phyloP scores from a whole-genome alignment of 2,113 vertebrate genomes.

The Carlito syrichta region DNA sequence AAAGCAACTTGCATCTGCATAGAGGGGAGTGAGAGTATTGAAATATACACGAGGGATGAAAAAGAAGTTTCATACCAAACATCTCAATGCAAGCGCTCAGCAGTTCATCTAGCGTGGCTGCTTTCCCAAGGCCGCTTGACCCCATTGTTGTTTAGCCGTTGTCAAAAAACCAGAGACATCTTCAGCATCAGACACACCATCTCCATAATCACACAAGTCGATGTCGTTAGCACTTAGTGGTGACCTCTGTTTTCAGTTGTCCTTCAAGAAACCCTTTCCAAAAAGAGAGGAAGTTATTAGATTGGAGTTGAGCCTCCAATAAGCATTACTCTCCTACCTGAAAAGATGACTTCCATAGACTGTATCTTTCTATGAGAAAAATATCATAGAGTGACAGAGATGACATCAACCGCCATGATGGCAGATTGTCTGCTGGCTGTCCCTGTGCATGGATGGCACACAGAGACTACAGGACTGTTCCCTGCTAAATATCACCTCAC shows the following conservation, averaged over 20 bases:
- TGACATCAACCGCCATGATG: background rate
- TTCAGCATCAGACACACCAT: slow-evolving; percentile 72
- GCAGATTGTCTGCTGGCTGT: background rate
- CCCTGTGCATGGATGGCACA: background rate
- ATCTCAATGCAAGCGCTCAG: slow-evolving; percentile 91
- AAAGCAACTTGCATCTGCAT: background rate
- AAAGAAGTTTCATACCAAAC: slow-evolving; percentile 86
- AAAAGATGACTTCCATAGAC: background rate
- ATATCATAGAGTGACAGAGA: background rate
- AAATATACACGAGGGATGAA: background rate
- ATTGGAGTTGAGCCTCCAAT: background rate
- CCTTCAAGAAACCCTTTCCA: slow-evolving; percentile 65
- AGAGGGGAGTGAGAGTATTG: background rate
- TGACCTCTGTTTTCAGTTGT: slow-evolving; percentile 62
- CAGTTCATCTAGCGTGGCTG: slow-evolving; percentile 92
- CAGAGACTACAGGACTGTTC: background rate
- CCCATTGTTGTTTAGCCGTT: slow-evolving; percentile 87
- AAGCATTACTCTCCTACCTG: background rate
- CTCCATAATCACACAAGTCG: slow-evolving; percentile 51
- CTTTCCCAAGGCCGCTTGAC: slow-evolving; percentile 91
- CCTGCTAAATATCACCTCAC: background rate
- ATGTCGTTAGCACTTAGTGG: slow-evolving; percentile 50
- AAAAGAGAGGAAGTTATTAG: slow-evolving; percentile 48
- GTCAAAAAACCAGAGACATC: slow-evolving; percentile 83
- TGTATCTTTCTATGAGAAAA: background rate